These are phyloP conservation scores for Anastrepha obliqua DNA, from an alignment of 1,140 invertebrate genomes.

Conservation along the genomic window DNA sequence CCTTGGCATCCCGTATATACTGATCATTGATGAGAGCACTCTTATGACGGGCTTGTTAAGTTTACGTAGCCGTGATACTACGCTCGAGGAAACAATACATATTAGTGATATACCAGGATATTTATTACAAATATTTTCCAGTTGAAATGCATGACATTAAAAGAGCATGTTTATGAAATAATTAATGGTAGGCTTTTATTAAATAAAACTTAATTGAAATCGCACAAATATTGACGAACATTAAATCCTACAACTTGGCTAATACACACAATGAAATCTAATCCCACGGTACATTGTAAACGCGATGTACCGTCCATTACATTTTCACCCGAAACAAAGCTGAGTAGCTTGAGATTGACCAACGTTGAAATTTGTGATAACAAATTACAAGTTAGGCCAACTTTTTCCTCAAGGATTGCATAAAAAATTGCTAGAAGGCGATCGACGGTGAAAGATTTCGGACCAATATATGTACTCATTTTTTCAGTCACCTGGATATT, in stretches of 20 bases:
- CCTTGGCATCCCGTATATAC: conserved; percentile 81
- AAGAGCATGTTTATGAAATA: background rate
- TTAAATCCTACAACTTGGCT: conserved; percentile 84
- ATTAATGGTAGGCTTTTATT: background rate
- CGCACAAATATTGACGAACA: conserved; percentile 84
- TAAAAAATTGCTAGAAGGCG: conserved; percentile 93
- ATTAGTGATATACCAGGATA: conserved; percentile 71
- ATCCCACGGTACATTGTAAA: conserved; percentile 85
- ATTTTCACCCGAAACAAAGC: conserved; percentile 78
- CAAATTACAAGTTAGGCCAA: conserved; percentile 88
- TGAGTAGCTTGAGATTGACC: conserved; percentile 82
- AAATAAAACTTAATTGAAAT: conserved; percentile 77
- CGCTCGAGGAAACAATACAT: conserved; percentile 75
- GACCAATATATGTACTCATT: conserved; percentile 81
- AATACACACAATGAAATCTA: conserved; percentile 82
- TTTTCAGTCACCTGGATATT: conserved; percentile 74
- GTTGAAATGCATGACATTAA: background rate
- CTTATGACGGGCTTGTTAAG: conserved; percentile 83
- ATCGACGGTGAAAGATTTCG: conserved; percentile 88
- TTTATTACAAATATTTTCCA: conserved; percentile 68
- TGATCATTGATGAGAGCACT: conserved; percentile 80
- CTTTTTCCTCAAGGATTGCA: conserved; percentile 88
- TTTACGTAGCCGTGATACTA: conserved; percentile 84
- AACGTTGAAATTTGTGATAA: conserved; percentile 86
- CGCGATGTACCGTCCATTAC: conserved; percentile 78